A percentile compares a stretch with the other conserved stretches of the same genome.
phyloP scores from a whole-genome alignment of 2,797 vertebrate species.

The Darevskia nairensis region DNA sequence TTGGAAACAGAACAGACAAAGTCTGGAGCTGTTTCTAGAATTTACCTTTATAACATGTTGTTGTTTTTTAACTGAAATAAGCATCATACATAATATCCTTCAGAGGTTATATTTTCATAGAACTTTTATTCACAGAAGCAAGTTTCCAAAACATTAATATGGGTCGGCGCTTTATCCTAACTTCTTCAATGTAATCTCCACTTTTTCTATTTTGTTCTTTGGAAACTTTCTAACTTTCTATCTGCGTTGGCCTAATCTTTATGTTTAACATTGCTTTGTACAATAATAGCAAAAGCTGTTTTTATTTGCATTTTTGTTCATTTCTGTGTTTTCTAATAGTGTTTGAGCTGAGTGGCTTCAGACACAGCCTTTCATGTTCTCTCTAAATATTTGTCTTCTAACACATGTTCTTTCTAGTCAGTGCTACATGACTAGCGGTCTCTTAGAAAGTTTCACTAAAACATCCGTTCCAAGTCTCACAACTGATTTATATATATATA shows the following conservation, averaged over 20 bases:
- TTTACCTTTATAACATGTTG: background rate
- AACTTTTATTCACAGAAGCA: background rate
- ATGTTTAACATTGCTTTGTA: constrained; percentile 9
- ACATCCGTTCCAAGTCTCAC: background rate
- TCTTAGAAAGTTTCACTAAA: background rate
- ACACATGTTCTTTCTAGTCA: background rate
- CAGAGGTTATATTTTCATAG: background rate
- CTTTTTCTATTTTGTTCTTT: background rate
- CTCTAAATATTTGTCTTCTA: constrained; percentile 22
- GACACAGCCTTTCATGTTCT: background rate
- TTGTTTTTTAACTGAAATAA: background rate
- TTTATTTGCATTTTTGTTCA: background rate
- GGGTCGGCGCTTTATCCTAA: background rate
- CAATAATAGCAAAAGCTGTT: background rate
- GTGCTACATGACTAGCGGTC: background rate
- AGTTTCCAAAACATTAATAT: background rate
- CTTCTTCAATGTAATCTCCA: background rate
- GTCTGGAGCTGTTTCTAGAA: background rate
- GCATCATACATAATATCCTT: background rate
- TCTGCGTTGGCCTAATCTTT: background rate
- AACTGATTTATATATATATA: background rate
- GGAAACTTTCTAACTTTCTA: background rate
- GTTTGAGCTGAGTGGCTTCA: background rate
- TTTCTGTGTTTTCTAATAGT: background rate
- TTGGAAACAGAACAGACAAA: background rate